Evolutionary conservation across 1,140 invertebrate genomes (phyloP).

Genomic region (Drosophila mayri): DNA sequence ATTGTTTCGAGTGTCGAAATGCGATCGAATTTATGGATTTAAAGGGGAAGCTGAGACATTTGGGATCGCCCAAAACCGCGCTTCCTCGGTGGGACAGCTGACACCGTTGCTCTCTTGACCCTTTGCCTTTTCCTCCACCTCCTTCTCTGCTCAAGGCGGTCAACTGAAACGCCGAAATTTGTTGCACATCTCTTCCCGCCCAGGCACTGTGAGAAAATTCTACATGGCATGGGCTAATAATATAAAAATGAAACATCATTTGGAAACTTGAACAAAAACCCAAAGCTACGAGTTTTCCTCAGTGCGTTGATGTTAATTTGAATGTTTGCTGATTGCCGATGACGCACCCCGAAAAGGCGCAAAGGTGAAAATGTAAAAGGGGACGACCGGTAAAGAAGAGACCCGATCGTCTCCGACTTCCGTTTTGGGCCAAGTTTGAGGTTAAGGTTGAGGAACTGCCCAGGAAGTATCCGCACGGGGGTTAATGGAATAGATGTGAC

Average conservation of each 20-base stretch:
- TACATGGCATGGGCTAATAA: too few relatives aligned
- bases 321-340: conserved; percentile 38
- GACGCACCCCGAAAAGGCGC: conserved; percentile 54
- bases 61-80: neutral
- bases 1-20: conserved; percentile 37
- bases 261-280: too few relatives aligned
- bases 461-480: conserved; percentile 31
- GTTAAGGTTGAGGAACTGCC: conserved; percentile 59
- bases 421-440: conserved; percentile 64
- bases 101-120: conserved; percentile 49
- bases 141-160: conserved; percentile 47
- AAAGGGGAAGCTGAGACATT: conserved; percentile 5
- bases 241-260: neutral
- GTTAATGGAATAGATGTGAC: conserved; percentile 43
- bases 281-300: neutral
- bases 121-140: neutral
- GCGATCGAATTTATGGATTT: conserved; percentile 12
- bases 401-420: conserved; percentile 64
- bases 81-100: conserved; percentile 23
- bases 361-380: conserved; percentile 29
- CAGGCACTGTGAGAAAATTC: conserved; percentile 10
- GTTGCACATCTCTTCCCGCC: conserved; percentile 18
- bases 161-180: conserved; percentile 66
- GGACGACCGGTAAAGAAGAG: conserved; percentile 29
- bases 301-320: conserved; percentile 34